A percentile compares a stretch with the other conserved stretches of the same genome.
phyloP scores from a whole-genome alignment of 2,113 vertebrate genomes.

The Thryonomys swinderianus region DNA sequence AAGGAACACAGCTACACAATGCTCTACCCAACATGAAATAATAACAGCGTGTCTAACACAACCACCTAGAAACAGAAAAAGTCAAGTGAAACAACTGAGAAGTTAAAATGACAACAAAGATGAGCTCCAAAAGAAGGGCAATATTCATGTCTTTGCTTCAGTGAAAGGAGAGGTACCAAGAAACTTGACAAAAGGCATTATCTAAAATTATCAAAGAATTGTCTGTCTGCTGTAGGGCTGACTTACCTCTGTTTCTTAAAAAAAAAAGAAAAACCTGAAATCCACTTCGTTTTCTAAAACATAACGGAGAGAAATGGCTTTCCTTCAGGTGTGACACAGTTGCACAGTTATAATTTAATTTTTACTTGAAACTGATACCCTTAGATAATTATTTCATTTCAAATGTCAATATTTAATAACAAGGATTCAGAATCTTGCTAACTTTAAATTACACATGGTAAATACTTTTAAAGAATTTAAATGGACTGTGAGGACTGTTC shows the following conservation, averaged over 20 bases:
- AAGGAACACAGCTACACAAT: not conserved
- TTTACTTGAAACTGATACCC: constrained; percentile 34
- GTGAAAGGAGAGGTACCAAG: not conserved
- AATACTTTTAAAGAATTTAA: constrained; percentile 32
- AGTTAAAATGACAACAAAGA: not conserved
- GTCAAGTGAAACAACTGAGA: not conserved
- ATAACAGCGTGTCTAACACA: not conserved
- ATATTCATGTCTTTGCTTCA: not conserved
- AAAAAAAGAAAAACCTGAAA: no score
- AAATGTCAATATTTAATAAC: constrained; percentile 59
- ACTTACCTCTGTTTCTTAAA: constrained; percentile 37
- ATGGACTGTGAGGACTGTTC: not conserved
- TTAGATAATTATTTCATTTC: constrained; percentile 49
- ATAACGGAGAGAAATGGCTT: not conserved
- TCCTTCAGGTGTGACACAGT: not conserved
- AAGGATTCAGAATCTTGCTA: constrained; percentile 36
- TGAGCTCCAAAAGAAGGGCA: not conserved
- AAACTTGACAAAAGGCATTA: constrained; percentile 30
- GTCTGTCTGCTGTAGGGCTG: not conserved
- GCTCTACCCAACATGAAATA: not conserved
- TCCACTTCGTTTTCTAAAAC: constrained; percentile 6
- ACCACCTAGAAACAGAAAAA: constrained; percentile 5
- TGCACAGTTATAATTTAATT: constrained; percentile 26
- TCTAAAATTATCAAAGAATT: not conserved
- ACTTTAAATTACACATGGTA: constrained; percentile 15